A percentile compares a stretch with the other conserved stretches of the same genome.
phyloP scores from a whole-genome alignment of 1,140 invertebrate genomes.

The Leptestheria dahalacensis region DNA sequence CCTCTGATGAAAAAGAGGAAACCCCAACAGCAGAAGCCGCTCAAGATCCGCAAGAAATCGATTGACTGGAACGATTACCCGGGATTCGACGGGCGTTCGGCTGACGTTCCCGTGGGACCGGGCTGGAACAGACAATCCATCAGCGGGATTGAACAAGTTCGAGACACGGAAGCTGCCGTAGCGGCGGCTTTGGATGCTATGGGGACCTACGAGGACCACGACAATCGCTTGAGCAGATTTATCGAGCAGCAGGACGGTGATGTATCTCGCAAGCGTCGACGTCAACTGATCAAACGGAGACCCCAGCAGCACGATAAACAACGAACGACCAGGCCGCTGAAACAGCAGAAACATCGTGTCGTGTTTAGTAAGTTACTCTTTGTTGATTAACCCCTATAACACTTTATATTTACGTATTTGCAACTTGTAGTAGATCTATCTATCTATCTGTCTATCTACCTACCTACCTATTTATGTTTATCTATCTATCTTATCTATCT shows the following conservation, averaged over 20 bases:
- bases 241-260: not conserved
- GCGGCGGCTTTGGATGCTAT: not conserved
- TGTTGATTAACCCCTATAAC: too few relatives aligned
- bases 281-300: not conserved
- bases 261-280: not conserved
- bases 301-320: too few relatives aligned
- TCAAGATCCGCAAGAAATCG: not conserved
- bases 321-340: too few relatives aligned
- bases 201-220: not conserved
- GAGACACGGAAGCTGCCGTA: not conserved
- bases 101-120: not conserved
- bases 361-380: too few relatives aligned
- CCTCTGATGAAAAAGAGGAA: not conserved
- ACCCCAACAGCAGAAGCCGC: not conserved
- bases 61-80: not conserved
- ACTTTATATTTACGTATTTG: too few relatives aligned
- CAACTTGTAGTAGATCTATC: too few relatives aligned
- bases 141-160: not conserved
- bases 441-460: too few relatives aligned
- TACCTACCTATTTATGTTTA: too few relatives aligned
- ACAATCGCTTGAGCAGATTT: not conserved
- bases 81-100: not conserved
- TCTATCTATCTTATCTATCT: too few relatives aligned
- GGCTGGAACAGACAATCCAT: not conserved
- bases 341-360: too few relatives aligned